These are phyloP conservation scores for Myotis planiceps DNA, from an alignment of 2,797 vertebrate genomes.

Conservation along the genomic window DNA sequence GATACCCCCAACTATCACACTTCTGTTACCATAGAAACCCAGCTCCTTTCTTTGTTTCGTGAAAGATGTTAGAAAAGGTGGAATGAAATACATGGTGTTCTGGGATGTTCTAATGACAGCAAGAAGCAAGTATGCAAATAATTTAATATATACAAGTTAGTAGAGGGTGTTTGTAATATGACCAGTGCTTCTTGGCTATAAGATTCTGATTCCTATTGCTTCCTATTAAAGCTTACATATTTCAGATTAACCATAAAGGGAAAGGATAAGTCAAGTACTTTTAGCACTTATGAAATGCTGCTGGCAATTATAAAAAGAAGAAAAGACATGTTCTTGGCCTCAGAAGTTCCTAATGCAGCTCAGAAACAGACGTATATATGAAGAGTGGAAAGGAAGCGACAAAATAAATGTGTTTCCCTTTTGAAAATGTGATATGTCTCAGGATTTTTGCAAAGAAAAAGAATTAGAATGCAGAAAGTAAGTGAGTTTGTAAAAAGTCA, in stretches of 20 bases:
- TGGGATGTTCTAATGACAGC: constrained; percentile 3
- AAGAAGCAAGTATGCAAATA: neutral
- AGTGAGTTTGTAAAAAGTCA: neutral
- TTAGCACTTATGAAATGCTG: neutral
- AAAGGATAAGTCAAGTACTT: neutral
- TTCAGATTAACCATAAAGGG: neutral
- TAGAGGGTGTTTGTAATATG: neutral
- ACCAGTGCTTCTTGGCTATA: neutral
- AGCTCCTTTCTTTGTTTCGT: constrained; percentile 37
- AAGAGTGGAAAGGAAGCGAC: neutral
- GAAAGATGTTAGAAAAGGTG: constrained; percentile 58
- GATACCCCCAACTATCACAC: constrained; percentile 48
- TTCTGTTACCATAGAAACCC: constrained; percentile 76
- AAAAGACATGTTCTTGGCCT: neutral
- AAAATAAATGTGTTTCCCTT: neutral
- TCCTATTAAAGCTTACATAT: neutral
- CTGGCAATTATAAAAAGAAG: neutral
- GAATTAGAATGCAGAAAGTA: neutral
- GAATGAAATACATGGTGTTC: constrained; percentile 30
- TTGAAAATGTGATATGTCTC: neutral
- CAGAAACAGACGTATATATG: neutral
- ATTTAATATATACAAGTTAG: constrained; percentile 18
- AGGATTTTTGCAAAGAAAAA: constrained; percentile 38
- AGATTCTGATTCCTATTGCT: neutral
- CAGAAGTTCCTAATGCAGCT: neutral